Percentiles rank a stretch among this genome's conserved stretches.
phyloP scores from a whole-genome alignment of 1,140 invertebrate species.

The Bombus consobrinus region DNA sequence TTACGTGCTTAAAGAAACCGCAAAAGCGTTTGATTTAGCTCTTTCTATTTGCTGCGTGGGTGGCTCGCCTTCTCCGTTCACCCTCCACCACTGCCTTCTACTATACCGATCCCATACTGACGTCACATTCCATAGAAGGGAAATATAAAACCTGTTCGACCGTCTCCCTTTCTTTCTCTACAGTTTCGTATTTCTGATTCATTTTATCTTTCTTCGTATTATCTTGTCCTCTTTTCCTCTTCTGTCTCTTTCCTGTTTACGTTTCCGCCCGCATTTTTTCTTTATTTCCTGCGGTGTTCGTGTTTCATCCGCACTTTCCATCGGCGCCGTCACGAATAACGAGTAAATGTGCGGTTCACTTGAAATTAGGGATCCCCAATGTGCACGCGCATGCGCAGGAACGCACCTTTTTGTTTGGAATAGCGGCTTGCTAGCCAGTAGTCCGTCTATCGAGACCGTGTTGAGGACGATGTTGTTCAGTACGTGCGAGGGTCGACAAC shows the following conservation, averaged over 20 bases:
- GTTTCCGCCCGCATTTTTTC: neutral
- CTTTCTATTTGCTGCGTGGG: slow-evolving; percentile 46
- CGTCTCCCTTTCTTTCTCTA: slow-evolving; percentile 33
- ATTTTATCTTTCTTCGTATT: neutral
- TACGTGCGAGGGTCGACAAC: slow-evolving; percentile 49
- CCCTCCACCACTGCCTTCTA: slow-evolving; percentile 16
- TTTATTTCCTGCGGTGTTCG: neutral
- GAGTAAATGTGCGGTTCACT: slow-evolving; percentile 33
- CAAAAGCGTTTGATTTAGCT: slow-evolving; percentile 61
- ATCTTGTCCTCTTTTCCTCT: neutral
- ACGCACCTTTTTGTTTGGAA: slow-evolving; percentile 35
- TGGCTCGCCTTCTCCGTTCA: slow-evolving; percentile 42
- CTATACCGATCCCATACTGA: slow-evolving; percentile 41
- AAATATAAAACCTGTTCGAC: slow-evolving; percentile 50
- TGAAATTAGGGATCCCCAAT: slow-evolving; percentile 50
- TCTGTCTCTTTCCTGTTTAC: neutral
- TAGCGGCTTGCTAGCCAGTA: slow-evolving; percentile 52
- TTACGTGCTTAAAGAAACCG: slow-evolving; percentile 63
- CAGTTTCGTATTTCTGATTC: slow-evolving; percentile 19
- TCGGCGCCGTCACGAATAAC: slow-evolving; percentile 18
- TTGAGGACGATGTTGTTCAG: slow-evolving; percentile 54
- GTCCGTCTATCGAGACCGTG: slow-evolving; percentile 51
- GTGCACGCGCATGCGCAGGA: slow-evolving; percentile 55
- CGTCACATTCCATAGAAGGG: slow-evolving; percentile 55
- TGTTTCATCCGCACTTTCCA: slow-evolving; percentile 7